A percentile compares a stretch with the other conserved stretches of the same genome.
These are phyloP conservation scores for Falco naumanni DNA, from an alignment of 2,797 vertebrate species.

Conservation along the genomic window DNA sequence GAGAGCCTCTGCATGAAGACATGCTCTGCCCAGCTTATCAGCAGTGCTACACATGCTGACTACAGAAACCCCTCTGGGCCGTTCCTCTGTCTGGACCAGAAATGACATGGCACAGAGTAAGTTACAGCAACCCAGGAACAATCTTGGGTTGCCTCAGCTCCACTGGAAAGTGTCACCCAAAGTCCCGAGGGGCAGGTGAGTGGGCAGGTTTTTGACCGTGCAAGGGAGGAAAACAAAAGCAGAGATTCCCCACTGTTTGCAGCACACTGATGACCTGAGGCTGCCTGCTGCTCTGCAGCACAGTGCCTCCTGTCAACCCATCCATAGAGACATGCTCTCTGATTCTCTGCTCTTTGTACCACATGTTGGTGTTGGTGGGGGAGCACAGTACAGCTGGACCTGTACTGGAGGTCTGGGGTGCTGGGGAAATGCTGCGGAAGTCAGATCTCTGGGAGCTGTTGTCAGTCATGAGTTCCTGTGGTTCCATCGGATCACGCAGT, in stretches of 20 bases:
- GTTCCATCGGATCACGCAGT: background rate
- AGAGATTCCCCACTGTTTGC: background rate
- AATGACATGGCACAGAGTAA: background rate
- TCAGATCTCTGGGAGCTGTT: background rate
- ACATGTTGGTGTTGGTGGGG: background rate
- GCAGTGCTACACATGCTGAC: background rate
- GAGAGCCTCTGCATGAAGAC: background rate
- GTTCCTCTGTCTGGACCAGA: background rate
- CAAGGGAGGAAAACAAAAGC: background rate
- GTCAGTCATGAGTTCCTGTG: background rate
- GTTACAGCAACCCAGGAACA: background rate
- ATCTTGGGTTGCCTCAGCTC: background rate
- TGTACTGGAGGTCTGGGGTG: background rate
- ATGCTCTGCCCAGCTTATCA: background rate
- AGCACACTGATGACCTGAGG: background rate
- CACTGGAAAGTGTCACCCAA: background rate
- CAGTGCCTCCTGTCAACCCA: background rate
- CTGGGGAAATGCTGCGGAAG: background rate
- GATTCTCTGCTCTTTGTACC: background rate
- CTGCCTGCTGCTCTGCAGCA: background rate
- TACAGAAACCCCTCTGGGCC: background rate
- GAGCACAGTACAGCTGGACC: rapidly evolving
- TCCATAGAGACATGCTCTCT: background rate
- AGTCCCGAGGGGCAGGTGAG: background rate
- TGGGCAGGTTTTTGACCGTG: background rate